Evolutionary conservation across 2,797 vertebrate species (phyloP).

Genomic region (Chaunax sp.): DNA sequence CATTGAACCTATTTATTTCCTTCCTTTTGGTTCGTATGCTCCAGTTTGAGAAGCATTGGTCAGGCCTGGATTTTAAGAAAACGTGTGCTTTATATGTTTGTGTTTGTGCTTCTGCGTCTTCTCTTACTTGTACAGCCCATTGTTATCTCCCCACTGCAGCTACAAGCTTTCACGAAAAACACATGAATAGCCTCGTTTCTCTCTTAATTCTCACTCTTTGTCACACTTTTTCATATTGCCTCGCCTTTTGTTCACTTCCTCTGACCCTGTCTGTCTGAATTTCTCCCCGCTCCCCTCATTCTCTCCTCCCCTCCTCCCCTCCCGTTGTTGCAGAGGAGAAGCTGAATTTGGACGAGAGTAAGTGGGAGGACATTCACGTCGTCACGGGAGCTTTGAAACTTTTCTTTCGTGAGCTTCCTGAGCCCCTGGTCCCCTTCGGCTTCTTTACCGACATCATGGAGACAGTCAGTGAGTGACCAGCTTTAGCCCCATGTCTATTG

Average conservation of each 20-base stretch:
- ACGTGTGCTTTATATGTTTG: conserved; percentile 18
- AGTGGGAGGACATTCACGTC: conserved; percentile 95
- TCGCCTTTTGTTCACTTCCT: conserved; percentile 15
- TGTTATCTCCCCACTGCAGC: conserved; percentile 61
- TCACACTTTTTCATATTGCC: conserved; percentile 19
- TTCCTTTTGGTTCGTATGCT: conserved; percentile 2
- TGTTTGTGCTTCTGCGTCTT: conserved; percentile 22
- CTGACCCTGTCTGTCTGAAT: conserved; percentile 38
- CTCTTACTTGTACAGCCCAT: conserved; percentile 28
- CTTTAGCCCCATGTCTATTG: not conserved
- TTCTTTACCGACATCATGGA: conserved; percentile 87
- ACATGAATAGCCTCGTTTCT: conserved; percentile 30
- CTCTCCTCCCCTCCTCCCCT: not conserved
- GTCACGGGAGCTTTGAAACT: conserved; percentile 94
- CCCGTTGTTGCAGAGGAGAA: conserved; percentile 83
- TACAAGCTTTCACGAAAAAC: conserved; percentile 42
- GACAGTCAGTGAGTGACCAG: conserved; percentile 87
- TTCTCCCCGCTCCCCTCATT: conserved; percentile 6
- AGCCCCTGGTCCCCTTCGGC: conserved; percentile 87
- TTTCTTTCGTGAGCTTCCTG: conserved; percentile 93
- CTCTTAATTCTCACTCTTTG: conserved; percentile 21
- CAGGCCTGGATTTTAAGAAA: conserved; percentile 32
- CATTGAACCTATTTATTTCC: conserved; percentile 2
- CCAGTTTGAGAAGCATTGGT: conserved; percentile 47
- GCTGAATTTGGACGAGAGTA: conserved; percentile 87